Evolutionary conservation across 2,888 invertebrate species (phyloP).

Genomic region (Caenorhabditis becei): DNA sequence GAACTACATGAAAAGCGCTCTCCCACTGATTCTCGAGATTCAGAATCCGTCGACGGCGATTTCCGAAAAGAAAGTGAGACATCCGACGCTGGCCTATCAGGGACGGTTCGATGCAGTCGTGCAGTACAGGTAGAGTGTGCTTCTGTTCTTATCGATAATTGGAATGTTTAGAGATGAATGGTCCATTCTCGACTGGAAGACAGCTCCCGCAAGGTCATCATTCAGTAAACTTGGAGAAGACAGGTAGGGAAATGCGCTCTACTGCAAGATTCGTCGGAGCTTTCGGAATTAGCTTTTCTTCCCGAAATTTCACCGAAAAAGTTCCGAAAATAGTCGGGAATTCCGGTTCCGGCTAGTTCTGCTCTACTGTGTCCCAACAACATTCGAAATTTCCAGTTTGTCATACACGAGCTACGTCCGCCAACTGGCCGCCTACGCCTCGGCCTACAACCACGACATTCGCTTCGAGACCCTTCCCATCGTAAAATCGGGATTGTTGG

Average conservation of each 20-base stretch:
- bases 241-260: conserved; percentile 7
- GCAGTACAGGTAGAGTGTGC: conserved; percentile 24
- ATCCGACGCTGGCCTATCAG: conserved; percentile 46
- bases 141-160: no score
- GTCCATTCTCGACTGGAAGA: conserved; percentile 58
- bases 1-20: conserved; percentile 32
- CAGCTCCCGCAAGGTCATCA: conserved; percentile 34
- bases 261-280: no score
- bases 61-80: conserved; percentile 33
- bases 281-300: no score
- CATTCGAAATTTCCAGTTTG: not conserved
- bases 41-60: conserved; percentile 24
- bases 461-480: conserved; percentile 12
- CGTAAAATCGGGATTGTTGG: conserved; percentile 30
- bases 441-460: conserved; percentile 52
- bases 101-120: conserved; percentile 61
- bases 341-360: no score
- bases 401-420: conserved; percentile 38
- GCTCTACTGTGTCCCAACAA: no score
- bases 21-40: conserved; percentile 35
- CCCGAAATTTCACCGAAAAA: no score
- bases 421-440: conserved; percentile 57
- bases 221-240: conserved; percentile 48
- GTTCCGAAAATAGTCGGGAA: no score
- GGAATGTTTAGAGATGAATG: no score